Conservation (phyloP, 2,797 vertebrate species). For the Bradypus variegatus region DNA sequence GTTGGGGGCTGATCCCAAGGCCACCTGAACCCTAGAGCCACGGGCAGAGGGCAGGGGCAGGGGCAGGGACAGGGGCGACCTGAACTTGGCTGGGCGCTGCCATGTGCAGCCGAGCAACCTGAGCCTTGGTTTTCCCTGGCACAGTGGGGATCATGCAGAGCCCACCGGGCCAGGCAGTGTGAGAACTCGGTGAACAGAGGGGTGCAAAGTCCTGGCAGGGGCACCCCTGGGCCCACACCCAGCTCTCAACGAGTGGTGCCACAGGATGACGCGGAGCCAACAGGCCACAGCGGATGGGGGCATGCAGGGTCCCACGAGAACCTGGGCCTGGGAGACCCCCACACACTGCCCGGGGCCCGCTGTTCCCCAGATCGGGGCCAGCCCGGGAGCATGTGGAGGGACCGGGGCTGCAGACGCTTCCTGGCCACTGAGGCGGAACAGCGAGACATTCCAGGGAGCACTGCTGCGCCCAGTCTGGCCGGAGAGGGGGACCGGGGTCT, state of each 20-base stretch:
- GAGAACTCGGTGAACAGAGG: too few relatives aligned
- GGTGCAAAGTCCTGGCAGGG: neutral
- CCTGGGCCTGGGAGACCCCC: neutral
- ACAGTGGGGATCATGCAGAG: fast-evolving
- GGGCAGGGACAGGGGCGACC: neutral
- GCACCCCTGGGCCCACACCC: too few relatives aligned
- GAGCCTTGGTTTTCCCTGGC: fast-evolving
- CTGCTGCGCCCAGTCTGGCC: too few relatives aligned
- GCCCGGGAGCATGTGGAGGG: neutral
- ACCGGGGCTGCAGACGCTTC: neutral
- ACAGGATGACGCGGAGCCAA: neutral
- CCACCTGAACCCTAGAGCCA: neutral
- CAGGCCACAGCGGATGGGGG: too few relatives aligned
- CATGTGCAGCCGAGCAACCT: fast-evolving
- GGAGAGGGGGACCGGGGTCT: too few relatives aligned
- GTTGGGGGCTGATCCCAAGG: too few relatives aligned
- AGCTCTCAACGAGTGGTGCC: neutral
- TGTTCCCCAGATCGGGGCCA: too few relatives aligned
- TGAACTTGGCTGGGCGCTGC: neutral
- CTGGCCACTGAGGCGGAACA: neutral
- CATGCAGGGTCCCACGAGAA: neutral
- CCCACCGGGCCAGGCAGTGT: neutral
- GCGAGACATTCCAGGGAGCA: neutral
- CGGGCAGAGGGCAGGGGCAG: fast-evolving
- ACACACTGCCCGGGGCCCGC: neutral